Conservation (phyloP, 2,797 vertebrate species). For the Cuniculus paca region DNA sequence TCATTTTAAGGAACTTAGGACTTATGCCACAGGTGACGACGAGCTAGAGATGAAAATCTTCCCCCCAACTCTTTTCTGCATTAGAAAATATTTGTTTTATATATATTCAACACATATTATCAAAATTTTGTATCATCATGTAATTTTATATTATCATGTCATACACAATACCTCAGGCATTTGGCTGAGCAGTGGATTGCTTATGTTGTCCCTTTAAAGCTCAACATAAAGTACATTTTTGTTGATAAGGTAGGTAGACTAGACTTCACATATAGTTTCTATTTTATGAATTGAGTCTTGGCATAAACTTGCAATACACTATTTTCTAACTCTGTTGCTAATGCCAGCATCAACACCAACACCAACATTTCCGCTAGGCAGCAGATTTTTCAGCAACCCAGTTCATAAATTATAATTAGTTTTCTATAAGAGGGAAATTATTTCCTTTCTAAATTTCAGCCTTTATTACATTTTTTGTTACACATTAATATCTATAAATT, state of each 20-base stretch:
- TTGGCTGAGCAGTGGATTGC: slow-evolving; percentile 5
- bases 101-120: not conserved
- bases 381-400: slow-evolving; percentile 69
- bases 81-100: slow-evolving; percentile 18
- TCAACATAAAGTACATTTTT: slow-evolving; percentile 37
- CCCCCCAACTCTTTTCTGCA: not conserved
- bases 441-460: slow-evolving; percentile 68
- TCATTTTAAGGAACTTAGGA: slow-evolving; percentile 18
- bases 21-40: not conserved
- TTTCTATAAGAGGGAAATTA: slow-evolving; percentile 74
- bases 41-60: not conserved
- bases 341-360: slow-evolving; percentile 58
- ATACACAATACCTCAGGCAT: not conserved
- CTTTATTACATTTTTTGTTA: slow-evolving; percentile 65
- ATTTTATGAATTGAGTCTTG: slow-evolving; percentile 60
- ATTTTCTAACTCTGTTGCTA: slow-evolving; percentile 55
- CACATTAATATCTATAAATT: slow-evolving; percentile 66
- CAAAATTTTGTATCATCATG: not conserved
- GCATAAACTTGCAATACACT: slow-evolving; percentile 49
- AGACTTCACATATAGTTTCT: slow-evolving; percentile 60
- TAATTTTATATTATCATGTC: not conserved
- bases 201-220: slow-evolving; percentile 16
- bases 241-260: slow-evolving; percentile 31
- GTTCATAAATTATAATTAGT: slow-evolving; percentile 76
- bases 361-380: slow-evolving; percentile 63